These are phyloP conservation scores for Menidia menidia DNA, from an alignment of 2,797 vertebrate species.

Conservation along the genomic window DNA sequence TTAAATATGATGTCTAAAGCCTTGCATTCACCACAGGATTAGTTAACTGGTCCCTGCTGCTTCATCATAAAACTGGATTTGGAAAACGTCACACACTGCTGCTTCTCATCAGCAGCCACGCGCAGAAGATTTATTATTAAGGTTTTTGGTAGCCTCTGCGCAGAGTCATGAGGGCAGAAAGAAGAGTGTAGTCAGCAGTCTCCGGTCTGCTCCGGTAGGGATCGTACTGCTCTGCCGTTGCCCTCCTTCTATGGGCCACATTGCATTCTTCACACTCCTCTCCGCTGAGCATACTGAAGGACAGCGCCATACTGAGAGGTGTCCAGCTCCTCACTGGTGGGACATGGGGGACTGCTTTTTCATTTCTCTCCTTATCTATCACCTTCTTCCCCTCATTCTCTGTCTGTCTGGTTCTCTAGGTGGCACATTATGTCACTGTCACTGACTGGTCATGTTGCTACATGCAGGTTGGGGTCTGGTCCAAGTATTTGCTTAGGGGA, in stretches of 20 bases:
- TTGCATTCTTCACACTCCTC: constrained; percentile 49
- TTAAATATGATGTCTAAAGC: background rate
- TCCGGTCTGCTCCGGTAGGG: constrained; percentile 29
- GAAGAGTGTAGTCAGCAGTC: constrained; percentile 51
- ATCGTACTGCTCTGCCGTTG: constrained; percentile 34
- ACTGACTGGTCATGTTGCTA: constrained; percentile 66
- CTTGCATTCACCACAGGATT: constrained; percentile 7
- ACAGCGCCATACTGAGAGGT: constrained; percentile 28
- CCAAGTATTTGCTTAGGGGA: constrained; percentile 62
- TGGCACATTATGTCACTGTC: constrained; percentile 71
- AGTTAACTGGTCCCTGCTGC: constrained; percentile 24
- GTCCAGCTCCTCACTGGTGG: constrained; percentile 25
- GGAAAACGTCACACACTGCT: constrained; percentile 32
- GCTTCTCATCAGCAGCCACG: constrained; percentile 19
- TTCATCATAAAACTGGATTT: constrained; percentile 40
- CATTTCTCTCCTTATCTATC: constrained; percentile 49
- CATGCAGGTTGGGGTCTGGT: constrained; percentile 60
- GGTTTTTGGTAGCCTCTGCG: constrained; percentile 25
- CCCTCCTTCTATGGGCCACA: constrained; percentile 50
- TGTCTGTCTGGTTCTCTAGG: constrained; percentile 55
- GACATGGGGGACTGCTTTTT: constrained; percentile 44
- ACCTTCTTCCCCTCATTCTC: constrained; percentile 49
- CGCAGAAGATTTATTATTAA: constrained; percentile 39
- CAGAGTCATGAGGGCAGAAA: constrained; percentile 48
- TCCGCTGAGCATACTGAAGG: constrained; percentile 32